Conservation (phyloP, 2,113 vertebrate genomes). For the Rattus norvegicus region DNA sequence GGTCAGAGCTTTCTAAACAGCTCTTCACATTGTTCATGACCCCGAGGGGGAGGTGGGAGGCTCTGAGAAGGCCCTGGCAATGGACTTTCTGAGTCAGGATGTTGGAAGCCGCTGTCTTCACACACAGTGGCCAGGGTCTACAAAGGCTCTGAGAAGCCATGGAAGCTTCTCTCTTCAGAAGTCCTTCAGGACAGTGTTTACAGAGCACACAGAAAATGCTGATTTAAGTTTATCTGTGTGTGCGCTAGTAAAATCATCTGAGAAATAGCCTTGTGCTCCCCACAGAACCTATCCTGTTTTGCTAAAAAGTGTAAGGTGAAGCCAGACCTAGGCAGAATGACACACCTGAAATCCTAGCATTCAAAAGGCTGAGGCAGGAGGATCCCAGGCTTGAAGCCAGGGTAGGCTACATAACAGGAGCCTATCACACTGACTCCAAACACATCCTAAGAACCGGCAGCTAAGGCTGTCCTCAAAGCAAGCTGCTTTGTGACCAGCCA, state of each 20-base stretch:
- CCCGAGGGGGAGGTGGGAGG: too few relatives aligned
- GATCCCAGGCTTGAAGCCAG: background rate
- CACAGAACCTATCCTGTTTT: background rate
- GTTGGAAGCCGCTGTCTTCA: background rate
- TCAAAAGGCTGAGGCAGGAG: background rate
- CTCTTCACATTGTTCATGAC: background rate
- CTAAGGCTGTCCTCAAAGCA: background rate
- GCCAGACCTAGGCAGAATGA: background rate
- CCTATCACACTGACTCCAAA: background rate
- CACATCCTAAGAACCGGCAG: background rate
- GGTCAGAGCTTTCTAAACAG: background rate
- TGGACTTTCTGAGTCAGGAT: background rate
- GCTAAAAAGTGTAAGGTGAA: background rate
- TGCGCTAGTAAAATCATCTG: background rate
- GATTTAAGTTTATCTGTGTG: background rate
- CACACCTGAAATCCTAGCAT: background rate
- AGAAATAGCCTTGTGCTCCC: background rate
- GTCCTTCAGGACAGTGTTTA: background rate
- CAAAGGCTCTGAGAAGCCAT: background rate
- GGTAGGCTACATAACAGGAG: too few relatives aligned
- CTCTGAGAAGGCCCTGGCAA: background rate
- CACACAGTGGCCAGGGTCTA: rapidly evolving
- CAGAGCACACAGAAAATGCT: background rate
- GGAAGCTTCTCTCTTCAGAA: background rate
- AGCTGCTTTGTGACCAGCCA: background rate